Evolutionary conservation across 2,888 invertebrate species (phyloP).

Genomic region (Allygus modestus): DNA sequence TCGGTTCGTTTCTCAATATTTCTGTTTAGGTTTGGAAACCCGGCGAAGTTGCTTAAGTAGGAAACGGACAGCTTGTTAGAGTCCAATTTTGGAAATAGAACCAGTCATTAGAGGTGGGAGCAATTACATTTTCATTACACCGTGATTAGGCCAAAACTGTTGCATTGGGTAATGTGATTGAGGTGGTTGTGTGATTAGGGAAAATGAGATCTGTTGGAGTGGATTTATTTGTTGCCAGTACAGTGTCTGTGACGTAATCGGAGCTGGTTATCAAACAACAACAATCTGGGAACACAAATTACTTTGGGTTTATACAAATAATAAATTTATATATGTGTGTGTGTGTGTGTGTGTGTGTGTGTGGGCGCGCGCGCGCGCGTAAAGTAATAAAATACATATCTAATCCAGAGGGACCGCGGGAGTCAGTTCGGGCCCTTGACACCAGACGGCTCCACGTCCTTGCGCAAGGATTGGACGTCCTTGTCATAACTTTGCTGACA

Average conservation of each 20-base stretch:
- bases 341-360: too few species aligned
- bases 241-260: too few species aligned
- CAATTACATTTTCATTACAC: conserved; percentile 8
- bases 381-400: too few species aligned
- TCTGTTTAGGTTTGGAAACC: conserved; percentile 41
- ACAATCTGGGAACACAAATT: too few species aligned
- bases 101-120: background rate
- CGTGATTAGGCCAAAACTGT: background rate
- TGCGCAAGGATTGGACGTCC: background rate
- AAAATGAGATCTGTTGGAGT: background rate
- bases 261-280: too few species aligned
- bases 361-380: too few species aligned
- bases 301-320: too few species aligned
- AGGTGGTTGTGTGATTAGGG: background rate
- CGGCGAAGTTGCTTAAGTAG: conserved; percentile 1
- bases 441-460: background rate
- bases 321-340: too few species aligned
- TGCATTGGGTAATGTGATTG: background rate
- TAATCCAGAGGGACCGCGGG: too few species aligned
- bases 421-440: too few species aligned
- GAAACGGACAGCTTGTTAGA: background rate
- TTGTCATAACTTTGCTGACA: background rate
- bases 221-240: background rate
- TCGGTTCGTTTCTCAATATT: conserved; percentile 25
- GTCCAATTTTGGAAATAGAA: background rate